phyloP scores from a whole-genome alignment of 2,888 invertebrate genomes.

The Drosophila borborema region DNA sequence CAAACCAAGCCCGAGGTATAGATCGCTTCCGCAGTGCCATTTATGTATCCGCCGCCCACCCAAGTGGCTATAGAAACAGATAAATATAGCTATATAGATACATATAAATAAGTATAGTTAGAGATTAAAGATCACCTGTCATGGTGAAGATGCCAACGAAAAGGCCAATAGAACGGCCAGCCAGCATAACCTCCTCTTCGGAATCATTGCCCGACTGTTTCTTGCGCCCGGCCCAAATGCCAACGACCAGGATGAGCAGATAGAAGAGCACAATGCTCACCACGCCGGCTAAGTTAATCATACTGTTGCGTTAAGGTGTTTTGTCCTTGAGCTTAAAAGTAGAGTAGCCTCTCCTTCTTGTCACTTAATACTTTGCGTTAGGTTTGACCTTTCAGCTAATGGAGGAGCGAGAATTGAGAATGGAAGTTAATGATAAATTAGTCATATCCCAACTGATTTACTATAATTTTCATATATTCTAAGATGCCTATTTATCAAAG shows the following conservation, averaged over 20 bases:
- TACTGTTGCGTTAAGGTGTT: constrained; percentile 79
- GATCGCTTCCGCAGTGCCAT: constrained; percentile 99
- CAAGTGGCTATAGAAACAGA: constrained; percentile 92
- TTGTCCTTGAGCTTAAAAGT: constrained; percentile 23
- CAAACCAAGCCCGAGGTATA: constrained; percentile 96
- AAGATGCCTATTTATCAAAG: not conserved
- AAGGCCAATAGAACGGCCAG: constrained; percentile 97
- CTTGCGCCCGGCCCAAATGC: constrained; percentile 98
- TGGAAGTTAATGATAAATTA: not conserved
- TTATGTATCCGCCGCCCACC: constrained; percentile 99
- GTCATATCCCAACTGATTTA: not conserved
- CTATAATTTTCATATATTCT: not conserved
- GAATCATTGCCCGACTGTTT: constrained; percentile 95
- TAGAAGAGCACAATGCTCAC: constrained; percentile 98
- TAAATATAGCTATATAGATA: not conserved
- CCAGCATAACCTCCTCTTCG: constrained; percentile 99
- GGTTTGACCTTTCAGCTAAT: constrained; percentile 55
- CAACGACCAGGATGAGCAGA: constrained; percentile 96
- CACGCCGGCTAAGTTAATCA: constrained; percentile 97
- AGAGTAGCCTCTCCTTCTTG: constrained; percentile 6
- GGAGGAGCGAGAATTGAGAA: not conserved
- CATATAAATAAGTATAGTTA: not conserved
- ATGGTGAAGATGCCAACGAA: constrained; percentile 99
- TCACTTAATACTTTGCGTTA: constrained; percentile 46
- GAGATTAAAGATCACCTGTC: constrained; percentile 90